Percentiles rank a stretch among this genome's conserved stretches.
These are phyloP conservation scores for Furcifer pardalis DNA, from an alignment of 2,797 vertebrate genomes.

Conservation along the genomic window DNA sequence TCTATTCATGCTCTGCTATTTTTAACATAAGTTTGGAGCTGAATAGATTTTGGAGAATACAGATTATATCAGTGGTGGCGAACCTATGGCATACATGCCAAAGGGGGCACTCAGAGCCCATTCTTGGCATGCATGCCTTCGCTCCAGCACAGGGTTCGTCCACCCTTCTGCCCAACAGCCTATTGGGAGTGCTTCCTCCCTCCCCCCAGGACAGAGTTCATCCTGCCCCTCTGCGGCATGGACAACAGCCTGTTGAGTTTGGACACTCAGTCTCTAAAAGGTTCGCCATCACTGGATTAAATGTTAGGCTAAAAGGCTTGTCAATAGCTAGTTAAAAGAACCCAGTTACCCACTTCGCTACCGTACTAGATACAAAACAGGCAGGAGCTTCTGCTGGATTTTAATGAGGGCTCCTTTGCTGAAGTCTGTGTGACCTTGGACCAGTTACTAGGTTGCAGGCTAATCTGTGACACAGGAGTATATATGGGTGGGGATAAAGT, in stretches of 20 bases:
- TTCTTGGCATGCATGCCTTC: too few species aligned
- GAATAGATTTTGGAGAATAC: neutral
- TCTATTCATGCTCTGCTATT: neutral
- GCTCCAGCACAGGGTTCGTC: too few species aligned
- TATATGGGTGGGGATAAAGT: neutral
- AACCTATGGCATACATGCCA: too few species aligned
- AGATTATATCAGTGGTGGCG: too few species aligned
- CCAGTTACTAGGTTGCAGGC: neutral
- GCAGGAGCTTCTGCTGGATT: neutral
- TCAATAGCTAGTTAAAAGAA: conserved; percentile 25
- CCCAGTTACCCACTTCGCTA: neutral
- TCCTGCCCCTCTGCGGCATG: too few species aligned
- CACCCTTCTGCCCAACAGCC: too few species aligned
- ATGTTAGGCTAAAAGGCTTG: neutral
- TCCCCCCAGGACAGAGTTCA: too few species aligned
- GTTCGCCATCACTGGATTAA: too few species aligned
- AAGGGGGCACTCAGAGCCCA: too few species aligned
- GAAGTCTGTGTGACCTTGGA: neutral
- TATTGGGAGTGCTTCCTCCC: too few species aligned
- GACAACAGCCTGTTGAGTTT: too few species aligned
- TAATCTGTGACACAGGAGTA: neutral
- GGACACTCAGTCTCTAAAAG: too few species aligned
- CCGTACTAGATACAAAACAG: neutral
- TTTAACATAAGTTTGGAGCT: neutral
- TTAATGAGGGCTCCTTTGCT: neutral